Percentiles rank a stretch among this genome's conserved stretches.
Evolutionary conservation across 2,113 vertebrate genomes (phyloP).

Genomic region (Copsychus sechellarum): DNA sequence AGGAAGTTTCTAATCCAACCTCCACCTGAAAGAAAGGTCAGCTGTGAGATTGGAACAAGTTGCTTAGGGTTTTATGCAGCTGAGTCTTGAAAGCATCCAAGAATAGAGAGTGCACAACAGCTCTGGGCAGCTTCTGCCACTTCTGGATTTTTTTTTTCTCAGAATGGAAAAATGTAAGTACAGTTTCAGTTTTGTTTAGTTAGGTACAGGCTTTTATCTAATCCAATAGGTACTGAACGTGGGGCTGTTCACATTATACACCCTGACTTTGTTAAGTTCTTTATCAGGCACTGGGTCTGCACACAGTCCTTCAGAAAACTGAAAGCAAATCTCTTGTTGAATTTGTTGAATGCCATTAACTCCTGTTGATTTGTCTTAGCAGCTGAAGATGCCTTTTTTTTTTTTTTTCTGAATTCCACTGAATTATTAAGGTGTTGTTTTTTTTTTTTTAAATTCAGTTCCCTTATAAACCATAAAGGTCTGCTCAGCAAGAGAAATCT

Average conservation of each 20-base stretch:
- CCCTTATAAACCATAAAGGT: not conserved
- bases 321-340: not conserved
- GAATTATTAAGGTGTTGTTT: not conserved
- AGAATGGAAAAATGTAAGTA: not conserved
- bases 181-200: not conserved
- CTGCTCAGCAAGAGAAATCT: not conserved
- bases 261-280: not conserved
- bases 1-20: not conserved
- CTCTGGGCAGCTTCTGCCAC: not conserved
- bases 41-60: accelerated
- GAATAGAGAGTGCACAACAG: not conserved
- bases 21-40: not conserved
- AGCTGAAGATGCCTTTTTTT: not conserved
- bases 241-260: not conserved
- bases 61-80: not conserved
- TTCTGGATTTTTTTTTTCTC: not conserved
- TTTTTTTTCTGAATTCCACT: not conserved
- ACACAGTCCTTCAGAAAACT: not conserved
- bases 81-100: not conserved
- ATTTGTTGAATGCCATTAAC: not conserved
- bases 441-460: not conserved
- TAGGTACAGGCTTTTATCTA: not conserved
- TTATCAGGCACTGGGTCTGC: not conserved
- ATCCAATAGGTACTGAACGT: not conserved
- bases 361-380: not conserved